These are phyloP conservation scores for Boloria selene DNA, from an alignment of 2,888 invertebrate species.

Conservation along the genomic window DNA sequence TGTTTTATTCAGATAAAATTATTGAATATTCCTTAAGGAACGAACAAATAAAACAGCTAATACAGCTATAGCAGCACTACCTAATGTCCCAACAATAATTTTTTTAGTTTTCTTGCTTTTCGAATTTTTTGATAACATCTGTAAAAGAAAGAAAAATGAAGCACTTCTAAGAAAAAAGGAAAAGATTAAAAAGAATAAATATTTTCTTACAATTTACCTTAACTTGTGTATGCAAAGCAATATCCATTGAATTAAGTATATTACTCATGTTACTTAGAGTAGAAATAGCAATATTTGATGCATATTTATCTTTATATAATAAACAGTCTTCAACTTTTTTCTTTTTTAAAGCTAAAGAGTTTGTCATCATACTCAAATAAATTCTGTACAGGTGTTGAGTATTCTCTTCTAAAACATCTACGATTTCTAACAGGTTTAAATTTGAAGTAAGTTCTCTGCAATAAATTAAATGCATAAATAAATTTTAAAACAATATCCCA, in stretches of 20 bases:
- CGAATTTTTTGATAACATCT: constrained; percentile 42
- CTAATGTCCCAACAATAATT: constrained; percentile 65
- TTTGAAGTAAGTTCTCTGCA: constrained; percentile 37
- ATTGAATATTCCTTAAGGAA: constrained; percentile 48
- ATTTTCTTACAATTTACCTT: constrained; percentile 54
- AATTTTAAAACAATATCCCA: constrained; percentile 42
- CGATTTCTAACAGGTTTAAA: constrained; percentile 61
- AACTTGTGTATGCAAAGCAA: constrained; percentile 61
- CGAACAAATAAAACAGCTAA: constrained; percentile 62
- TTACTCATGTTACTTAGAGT: constrained; percentile 66
- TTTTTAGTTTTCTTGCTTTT: constrained; percentile 59
- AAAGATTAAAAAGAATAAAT: constrained; percentile 11
- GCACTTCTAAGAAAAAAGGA: constrained; percentile 27
- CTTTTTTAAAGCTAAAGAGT: constrained; percentile 64
- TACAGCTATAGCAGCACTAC: constrained; percentile 60
- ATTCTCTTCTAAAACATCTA: constrained; percentile 67
- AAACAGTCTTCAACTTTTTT: constrained; percentile 62
- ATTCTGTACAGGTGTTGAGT: constrained; percentile 71
- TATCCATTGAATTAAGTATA: constrained; percentile 70
- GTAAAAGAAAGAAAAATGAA: constrained; percentile 24
- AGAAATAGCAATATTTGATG: constrained; percentile 65
- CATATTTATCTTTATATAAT: constrained; percentile 68
- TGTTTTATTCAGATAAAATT: not conserved
- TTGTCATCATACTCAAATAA: constrained; percentile 68
- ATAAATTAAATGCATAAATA: constrained; percentile 2